phyloP scores from a whole-genome alignment of 2,797 vertebrate genomes.

The Sphenopsis melanotis region DNA sequence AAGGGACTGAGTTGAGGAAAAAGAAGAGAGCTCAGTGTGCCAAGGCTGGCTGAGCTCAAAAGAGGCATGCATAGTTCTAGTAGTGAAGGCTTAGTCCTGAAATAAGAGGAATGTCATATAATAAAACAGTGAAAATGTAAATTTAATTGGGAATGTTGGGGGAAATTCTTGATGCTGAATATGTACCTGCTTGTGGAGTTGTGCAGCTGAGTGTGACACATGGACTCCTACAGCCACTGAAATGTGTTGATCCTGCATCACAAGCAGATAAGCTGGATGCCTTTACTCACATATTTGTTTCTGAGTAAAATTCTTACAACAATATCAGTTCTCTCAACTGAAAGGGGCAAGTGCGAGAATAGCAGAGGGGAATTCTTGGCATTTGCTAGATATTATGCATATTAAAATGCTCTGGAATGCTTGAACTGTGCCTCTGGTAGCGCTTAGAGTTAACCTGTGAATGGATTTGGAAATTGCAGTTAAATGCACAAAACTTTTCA shows the following conservation, averaged over 20 bases:
- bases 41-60: not conserved
- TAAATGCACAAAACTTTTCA: not conserved
- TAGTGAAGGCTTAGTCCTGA: not conserved
- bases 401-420: not conserved
- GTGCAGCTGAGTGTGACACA: not conserved
- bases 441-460: constrained; percentile 22
- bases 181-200: not conserved
- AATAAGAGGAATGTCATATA: not conserved
- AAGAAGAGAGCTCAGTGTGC: not conserved
- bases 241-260: not conserved
- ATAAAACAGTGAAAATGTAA: not conserved
- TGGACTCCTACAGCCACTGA: not conserved
- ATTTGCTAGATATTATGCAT: not conserved
- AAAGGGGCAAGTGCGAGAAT: not conserved
- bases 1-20: not conserved
- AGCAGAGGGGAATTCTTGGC: not conserved
- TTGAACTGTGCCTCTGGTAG: constrained; percentile 1
- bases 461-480: not conserved
- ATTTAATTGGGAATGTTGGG: not conserved
- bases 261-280: not conserved
- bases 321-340: not conserved
- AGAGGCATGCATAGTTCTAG: not conserved
- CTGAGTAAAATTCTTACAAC: not conserved
- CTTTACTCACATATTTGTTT: not conserved
- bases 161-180: not conserved